Base-by-base conservation (phyloP, 2,113 vertebrate genomes). In the Azemiops feae region DNA sequence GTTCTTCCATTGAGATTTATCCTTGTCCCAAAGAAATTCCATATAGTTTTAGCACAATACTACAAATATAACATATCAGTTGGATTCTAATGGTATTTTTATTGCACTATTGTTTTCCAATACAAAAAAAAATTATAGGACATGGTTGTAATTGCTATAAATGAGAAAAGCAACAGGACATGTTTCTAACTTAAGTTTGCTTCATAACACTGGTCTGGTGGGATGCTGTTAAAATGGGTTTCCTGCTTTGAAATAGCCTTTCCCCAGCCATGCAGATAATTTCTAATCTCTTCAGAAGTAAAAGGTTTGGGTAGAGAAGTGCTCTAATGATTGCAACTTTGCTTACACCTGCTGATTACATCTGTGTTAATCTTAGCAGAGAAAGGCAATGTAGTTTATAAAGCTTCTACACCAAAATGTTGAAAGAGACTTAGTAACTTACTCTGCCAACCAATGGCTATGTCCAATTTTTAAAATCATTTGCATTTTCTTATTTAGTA, bases 221-320 rank as follows among this genome's bases (percentile, higher is more conserved):
- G 1, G 34, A 54, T 55, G 45, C 57, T 85, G 27, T 23, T 69
- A 87, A 91, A 91, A 25, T 7, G 27, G 8, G 57, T 91, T 85
- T 43, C 90, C 74, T 91, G 27, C 53, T 89, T 91, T 69, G 90
- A 89, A 88, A 92, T 85, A 85, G 4, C 89, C 88, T 5, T n/a
- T 34, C 53, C 87, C 92, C 58, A 93, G 89, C 74, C 89, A 86
- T 50, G 74, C 54, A 94, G 58, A 85, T 92, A n/a, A 91, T 91
- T 93, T 74, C 89, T 88, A 20, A 27, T 91, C 10, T 91, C 47
- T 58, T 64, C 87, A n/a, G 85, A 94, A 43, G 53, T 22, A 4
- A 52, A 50, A 87, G 81, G 39, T 86, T 87, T 91, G 91, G 45
- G 54, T 45, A 39, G 14, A 92, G 54, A 92, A 89, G 90, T 87